Base-by-base conservation (phyloP, 2,888 invertebrate genomes). In the Anaspis maculata region DNA sequence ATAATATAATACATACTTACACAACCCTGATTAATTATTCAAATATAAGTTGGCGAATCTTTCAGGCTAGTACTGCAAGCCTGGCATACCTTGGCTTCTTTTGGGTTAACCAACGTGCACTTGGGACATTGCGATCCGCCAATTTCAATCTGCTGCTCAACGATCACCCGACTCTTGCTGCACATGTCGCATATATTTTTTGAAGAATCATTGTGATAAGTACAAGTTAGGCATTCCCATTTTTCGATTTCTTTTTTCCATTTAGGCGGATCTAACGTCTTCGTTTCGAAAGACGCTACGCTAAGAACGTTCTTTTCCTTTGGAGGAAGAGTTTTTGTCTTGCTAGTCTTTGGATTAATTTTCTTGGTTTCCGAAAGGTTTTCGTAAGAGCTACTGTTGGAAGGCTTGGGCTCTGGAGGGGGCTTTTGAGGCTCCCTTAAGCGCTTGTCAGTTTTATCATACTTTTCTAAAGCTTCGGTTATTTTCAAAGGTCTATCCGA, bases 11-110 rank as follows among this genome's bases (percentile, higher is more conserved):
- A n/a, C n/a, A n/a, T n/a, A n/a, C n/a, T n/a, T n/a, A n/a, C n/a
- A n/a, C n/a, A n/a, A n/a, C n/a, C n/a, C n/a, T n/a, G n/a, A n/a
- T n/a, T n/a, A n/a, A n/a, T n/a, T n/a, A n/a, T n/a, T n/a, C 60
- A 80, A 51, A 84, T 83, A 53, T 85, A 85, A 27, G 83, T 85
- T 21, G 84, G 82, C 34, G 83, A 84, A 63, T 81, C 76, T 52
- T 79, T 72, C 25, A 85, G 66, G 53, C 76, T 77, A 4, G 72
- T 68, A 12, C 70, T 72, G 59, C 86, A 86, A 11, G 79, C 84
- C 47, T 76, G 77, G 56, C 86, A 86, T 6, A 56, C 56, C 21
- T 67, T 67, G 4, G 76, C 76, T 32, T 76, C 75, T 49, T 76
- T 73, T 25, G 74, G 72, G 55, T 86, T 86, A 22, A 86, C 82